Percentiles rank a stretch among this genome's conserved stretches.
These are phyloP conservation scores for Oreonectes daqikongensis DNA, from an alignment of 2,797 vertebrate genomes.

Conservation along the genomic window DNA sequence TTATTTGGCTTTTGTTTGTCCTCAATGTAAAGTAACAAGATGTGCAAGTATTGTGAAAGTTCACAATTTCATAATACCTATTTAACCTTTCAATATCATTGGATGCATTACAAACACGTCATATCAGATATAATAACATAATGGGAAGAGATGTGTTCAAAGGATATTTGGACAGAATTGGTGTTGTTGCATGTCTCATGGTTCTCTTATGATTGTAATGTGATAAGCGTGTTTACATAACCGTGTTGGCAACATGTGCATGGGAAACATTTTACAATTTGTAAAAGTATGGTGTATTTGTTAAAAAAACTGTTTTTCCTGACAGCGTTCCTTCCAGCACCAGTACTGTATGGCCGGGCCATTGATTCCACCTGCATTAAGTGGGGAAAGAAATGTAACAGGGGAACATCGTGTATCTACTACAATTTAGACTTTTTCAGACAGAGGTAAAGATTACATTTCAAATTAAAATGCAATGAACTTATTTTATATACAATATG, in stretches of 20 bases:
- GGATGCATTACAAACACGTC: neutral
- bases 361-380: conserved; percentile 87
- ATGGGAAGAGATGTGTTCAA: neutral
- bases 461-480: neutral
- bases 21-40: conserved; percentile 17
- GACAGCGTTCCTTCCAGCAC: conserved; percentile 91
- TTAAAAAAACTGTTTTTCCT: conserved; percentile 7
- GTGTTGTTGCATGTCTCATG: neutral
- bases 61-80: neutral
- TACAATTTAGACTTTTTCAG: conserved; percentile 85
- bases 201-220: neutral
- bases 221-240: neutral
- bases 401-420: conserved; percentile 84
- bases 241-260: neutral
- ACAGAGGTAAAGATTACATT: conserved; percentile 71
- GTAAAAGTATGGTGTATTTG: neutral
- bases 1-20: neutral
- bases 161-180: neutral
- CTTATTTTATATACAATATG: no score
- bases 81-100: neutral
- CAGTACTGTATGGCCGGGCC: conserved; percentile 85
- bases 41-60: conserved; percentile 35
- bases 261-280: neutral
- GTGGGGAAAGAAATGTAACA: conserved; percentile 83
- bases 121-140: neutral